Evolutionary conservation across 2,888 invertebrate species (phyloP).

Genomic region (Andrena flavipes): DNA sequence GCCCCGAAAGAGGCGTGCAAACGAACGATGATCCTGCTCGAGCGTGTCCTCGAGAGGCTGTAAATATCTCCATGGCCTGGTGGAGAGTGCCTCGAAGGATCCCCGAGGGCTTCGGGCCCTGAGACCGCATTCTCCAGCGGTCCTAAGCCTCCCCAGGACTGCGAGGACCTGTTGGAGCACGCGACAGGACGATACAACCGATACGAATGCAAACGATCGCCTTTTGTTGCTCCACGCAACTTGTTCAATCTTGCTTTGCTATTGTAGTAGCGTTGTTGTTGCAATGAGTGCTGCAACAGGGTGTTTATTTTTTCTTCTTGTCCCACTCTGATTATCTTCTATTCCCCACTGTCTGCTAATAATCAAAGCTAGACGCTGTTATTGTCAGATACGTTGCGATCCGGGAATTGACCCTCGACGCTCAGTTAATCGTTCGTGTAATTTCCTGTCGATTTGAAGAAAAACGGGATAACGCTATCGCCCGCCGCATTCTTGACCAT

Average conservation of each 20-base stretch:
- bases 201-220: constrained; percentile 37
- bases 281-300: neutral
- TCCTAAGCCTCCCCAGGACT: constrained; percentile 34
- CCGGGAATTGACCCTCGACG: neutral
- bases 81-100: constrained; percentile 3
- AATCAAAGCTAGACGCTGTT: neutral
- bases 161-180: constrained; percentile 16
- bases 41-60: constrained; percentile 3
- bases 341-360: neutral
- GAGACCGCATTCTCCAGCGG: constrained; percentile 33
- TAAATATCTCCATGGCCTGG: constrained; percentile 29
- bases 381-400: constrained; percentile 15
- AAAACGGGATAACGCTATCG: constrained; percentile 17
- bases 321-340: neutral
- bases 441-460: constrained; percentile 2
- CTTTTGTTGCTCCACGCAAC: constrained; percentile 44
- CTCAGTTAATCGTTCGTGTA: constrained; percentile 13
- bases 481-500: neutral
- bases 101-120: constrained; percentile 1
- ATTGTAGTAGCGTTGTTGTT: constrained; percentile 20
- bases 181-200: constrained; percentile 36
- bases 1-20: neutral
- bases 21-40: neutral
- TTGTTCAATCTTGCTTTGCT: constrained; percentile 23
- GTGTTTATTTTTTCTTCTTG: neutral